Conservation (phyloP, 2,797 vertebrate species). For the Selene dorsalis region DNA sequence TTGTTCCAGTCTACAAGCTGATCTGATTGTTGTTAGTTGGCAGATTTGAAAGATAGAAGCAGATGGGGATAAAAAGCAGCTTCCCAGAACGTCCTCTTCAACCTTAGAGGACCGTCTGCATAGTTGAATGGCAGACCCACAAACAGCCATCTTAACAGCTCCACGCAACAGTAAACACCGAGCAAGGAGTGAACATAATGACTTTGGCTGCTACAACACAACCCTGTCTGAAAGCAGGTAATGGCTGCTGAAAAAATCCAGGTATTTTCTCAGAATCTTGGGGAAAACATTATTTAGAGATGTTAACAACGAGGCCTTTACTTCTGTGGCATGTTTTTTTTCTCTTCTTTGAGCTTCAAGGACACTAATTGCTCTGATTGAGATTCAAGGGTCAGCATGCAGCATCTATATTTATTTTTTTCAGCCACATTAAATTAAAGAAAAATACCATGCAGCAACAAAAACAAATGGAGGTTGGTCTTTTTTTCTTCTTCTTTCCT, state of each 20-base stretch:
- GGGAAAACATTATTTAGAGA: constrained; percentile 10
- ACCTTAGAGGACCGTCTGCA: constrained; percentile 26
- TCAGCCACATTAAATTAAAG: constrained; percentile 29
- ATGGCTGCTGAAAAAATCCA: constrained; percentile 30
- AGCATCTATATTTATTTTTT: not conserved
- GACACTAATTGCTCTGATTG: constrained; percentile 14
- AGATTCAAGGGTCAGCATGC: constrained; percentile 1
- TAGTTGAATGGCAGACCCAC: constrained; percentile 39
- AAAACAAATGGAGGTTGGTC: not conserved
- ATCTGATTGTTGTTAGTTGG: constrained; percentile 42
- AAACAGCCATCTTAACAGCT: constrained; percentile 33
- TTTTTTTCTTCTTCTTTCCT: not conserved
- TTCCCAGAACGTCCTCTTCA: constrained; percentile 42
- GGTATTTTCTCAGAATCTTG: not conserved
- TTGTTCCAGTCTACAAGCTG: constrained; percentile 34
- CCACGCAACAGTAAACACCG: constrained; percentile 38
- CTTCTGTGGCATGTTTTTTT: constrained; percentile 13
- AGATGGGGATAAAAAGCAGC: constrained; percentile 25
- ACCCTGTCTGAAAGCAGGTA: constrained; percentile 38
- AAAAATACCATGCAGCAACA: not conserved
- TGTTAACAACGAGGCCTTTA: constrained; percentile 10
- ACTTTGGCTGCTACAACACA: constrained; percentile 19
- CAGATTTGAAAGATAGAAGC: not conserved
- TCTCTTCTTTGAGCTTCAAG: constrained; percentile 18
- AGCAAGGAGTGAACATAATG: constrained; percentile 27